phyloP scores from a whole-genome alignment of 2,113 vertebrate species.

The Platichthys flesus region DNA sequence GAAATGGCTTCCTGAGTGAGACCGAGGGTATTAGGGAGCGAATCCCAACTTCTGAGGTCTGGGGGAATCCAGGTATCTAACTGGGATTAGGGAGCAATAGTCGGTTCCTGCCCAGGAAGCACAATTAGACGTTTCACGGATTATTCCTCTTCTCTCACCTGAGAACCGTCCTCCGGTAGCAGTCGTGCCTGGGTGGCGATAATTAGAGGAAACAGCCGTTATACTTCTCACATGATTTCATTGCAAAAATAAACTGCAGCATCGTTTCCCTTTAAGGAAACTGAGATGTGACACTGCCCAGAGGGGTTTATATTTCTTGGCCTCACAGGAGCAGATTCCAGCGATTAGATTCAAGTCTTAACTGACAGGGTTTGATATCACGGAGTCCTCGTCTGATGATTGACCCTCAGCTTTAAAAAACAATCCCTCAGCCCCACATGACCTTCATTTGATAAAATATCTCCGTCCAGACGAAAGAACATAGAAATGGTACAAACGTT shows the following conservation, averaged over 20 bases:
- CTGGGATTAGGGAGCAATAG: conserved; percentile 70
- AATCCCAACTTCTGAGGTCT: conserved; percentile 68
- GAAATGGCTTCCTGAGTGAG: conserved; percentile 66
- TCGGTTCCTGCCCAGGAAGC: conserved; percentile 67
- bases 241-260: background rate
- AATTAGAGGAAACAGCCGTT: conserved; percentile 7
- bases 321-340: background rate
- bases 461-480: no score
- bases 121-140: conserved; percentile 73
- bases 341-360: background rate
- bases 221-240: background rate
- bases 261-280: background rate
- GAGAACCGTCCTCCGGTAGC: conserved; percentile 14
- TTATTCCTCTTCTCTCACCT: conserved; percentile 46
- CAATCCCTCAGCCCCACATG: no score
- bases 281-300: background rate
- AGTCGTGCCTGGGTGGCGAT: conserved; percentile 22
- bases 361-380: no score
- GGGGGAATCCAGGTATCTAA: conserved; percentile 66
- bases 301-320: background rate
- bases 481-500: no score
- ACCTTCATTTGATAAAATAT: no score
- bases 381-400: no score
- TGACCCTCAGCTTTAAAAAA: no score
- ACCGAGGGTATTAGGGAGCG: conserved; percentile 58